These are phyloP conservation scores for Geophilus truncorum DNA, from an alignment of 2,888 invertebrate species.

Conservation along the genomic window DNA sequence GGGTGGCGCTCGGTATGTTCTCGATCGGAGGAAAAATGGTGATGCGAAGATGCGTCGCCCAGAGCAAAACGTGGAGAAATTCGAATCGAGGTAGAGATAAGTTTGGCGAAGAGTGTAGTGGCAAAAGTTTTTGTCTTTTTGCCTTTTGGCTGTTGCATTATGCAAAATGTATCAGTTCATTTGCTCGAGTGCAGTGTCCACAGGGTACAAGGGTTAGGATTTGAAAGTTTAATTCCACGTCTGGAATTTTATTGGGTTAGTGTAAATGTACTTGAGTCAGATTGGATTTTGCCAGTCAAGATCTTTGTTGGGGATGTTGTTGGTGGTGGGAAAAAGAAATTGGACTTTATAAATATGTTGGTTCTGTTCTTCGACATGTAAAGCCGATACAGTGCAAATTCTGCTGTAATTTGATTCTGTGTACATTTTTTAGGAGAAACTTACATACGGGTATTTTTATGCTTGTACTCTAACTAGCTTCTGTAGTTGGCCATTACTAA, in stretches of 20 bases:
- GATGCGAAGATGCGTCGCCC: not conserved
- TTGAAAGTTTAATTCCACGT: slow-evolving; percentile 1
- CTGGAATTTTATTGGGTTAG: not conserved
- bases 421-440: too few species aligned
- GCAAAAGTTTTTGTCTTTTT: not conserved
- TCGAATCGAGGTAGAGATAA: not conserved
- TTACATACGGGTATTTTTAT: too few species aligned
- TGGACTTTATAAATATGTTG: too few species aligned
- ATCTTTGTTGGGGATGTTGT: too few species aligned
- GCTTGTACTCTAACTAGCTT: too few species aligned
- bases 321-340: not conserved
- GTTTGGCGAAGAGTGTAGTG: too few species aligned
- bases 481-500: too few species aligned
- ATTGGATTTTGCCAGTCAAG: not conserved
- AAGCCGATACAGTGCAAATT: too few species aligned
- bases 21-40: not conserved
- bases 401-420: too few species aligned
- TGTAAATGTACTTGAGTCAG: not conserved
- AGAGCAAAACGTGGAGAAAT: not conserved
- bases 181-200: slow-evolving; percentile 10
- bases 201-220: slow-evolving; percentile 10
- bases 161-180: slow-evolving; percentile 7
- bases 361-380: too few species aligned
- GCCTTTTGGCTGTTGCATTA: not conserved
- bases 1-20: not conserved